phyloP scores from a whole-genome alignment of 92 coral and sea anemone species.

The Galaxea fascicularis region DNA sequence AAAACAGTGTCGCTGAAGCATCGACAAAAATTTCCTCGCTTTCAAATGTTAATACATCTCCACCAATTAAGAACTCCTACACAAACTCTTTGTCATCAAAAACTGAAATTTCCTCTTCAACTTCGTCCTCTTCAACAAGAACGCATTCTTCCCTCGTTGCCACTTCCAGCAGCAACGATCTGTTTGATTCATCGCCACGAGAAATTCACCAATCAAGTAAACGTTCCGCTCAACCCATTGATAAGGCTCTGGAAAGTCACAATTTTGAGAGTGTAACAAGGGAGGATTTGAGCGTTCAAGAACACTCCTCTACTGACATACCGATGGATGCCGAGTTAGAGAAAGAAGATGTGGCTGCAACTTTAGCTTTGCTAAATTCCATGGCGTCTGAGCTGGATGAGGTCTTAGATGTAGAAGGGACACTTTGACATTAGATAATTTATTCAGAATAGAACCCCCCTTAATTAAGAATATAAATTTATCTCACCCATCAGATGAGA shows the following conservation, averaged over 20 bases:
- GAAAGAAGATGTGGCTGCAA: conserved; percentile 79
- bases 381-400: conserved; percentile 80
- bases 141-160: not conserved
- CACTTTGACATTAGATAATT: conserved; percentile 4
- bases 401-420: conserved; percentile 45
- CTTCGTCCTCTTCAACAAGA: conserved; percentile 6
- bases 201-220: not conserved
- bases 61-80: not conserved
- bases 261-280: not conserved
- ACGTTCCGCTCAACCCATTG: not conserved
- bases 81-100: conserved; percentile 25
- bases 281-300: not conserved
- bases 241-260: conserved; percentile 12
- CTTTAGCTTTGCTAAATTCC: conserved; percentile 77
- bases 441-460: not conserved
- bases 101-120: conserved; percentile 8
- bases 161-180: conserved; percentile 5
- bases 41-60: conserved; percentile 11
- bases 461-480: not conserved
- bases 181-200: not conserved
- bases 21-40: conserved; percentile 41
- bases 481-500: not conserved
- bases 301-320: conserved; percentile 35
- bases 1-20: conserved; percentile 30
- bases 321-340: conserved; percentile 62